Evolutionary conservation across 2,888 invertebrate genomes (phyloP), one percentile per base, ranked within the genome.

Genomic region (Dryomyza anilis): DNA sequence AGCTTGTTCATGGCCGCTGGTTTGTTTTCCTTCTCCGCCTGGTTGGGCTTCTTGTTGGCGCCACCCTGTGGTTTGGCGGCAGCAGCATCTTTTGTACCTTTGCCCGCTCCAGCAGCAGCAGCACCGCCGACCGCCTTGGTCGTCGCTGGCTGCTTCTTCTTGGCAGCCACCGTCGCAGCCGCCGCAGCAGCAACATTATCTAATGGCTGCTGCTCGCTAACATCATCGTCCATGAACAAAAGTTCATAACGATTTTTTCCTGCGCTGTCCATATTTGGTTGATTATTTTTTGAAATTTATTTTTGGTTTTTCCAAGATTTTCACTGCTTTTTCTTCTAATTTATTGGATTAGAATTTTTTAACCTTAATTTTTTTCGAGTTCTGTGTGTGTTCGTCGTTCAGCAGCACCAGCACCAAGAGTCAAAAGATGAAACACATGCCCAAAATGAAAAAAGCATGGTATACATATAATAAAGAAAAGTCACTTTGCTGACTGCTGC

Each of bases 161-260:
- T 78, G 72, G 76, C 76, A 74, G 78, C 78, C 75, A 80, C 79
- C n/a, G n/a, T n/a, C n/a, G n/a, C n/a, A n/a, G n/a, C n/a, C n/a
- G n/a, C n/a, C n/a, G n/a, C n/a, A 77, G 76, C 76, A 74, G 79
- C 78, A 75, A 80, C 79, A 77, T 81, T 81, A 79, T 83, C 83
- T 80, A 83, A 81, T 77, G 82, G 81, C n/a, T n/a, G n/a, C n/a
- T n/a, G n/a, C 77, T 82, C 82, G 75, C 78, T 78, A 74, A 80
- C 76, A 76, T 83, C 82, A 73, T 83, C 82, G 77, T 83, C 82
- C 81, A 83, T 82, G 79, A 79, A 83, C 79, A 83, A 81, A 71
- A 83, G 79, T 76, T 83, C 82, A 78, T 83, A 83, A 75, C 82
- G 83, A 80, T 83, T 83, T 73, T 81, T 81, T 72, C 81, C 83